Evolutionary conservation across 2,888 invertebrate species (phyloP), one percentile per base, ranked within the genome.

Genomic region (Amphiduros pacificus): DNA sequence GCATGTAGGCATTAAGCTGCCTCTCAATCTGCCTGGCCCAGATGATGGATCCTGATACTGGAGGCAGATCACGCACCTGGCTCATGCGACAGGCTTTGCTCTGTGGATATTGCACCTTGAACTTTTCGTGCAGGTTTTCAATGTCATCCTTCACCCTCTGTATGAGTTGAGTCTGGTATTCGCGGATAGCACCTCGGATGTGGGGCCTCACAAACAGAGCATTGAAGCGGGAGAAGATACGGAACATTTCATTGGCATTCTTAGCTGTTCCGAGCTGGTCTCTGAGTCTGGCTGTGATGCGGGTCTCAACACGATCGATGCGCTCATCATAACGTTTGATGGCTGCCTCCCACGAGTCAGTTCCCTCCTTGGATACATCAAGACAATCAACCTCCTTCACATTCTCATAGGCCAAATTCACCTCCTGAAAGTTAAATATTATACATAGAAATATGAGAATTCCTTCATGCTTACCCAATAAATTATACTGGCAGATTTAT

Each of bases 241-340:
- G 88, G 85, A 99, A 99, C 99, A 99, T 99, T 72, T 99, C 99
- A 81, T 98, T 98, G 24, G 99, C 99, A 85, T 98, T 98, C 85
- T 96, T 96, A 0, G 99, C 98, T 0, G 95, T 96, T 56, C 97
- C 98, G 40, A 99, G 87, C 82, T 99, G 98, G 84, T 99, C 98
- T 62, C 98, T 89, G 4, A 99, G 87, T 80, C 96, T 93, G 0
- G 97, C 94, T 0, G 99, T 99, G 74, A 99, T 99, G 69, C 96
- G 89, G 0, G 97, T 93, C 85, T 99, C 99, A 2, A 99, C 98
- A 64, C 97, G 89, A 83, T 99, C 97, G 69, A 99, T 99, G 65
- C 96, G 88, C 77, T 98, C 98, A 82, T 98, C 97, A 82, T 99
- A 99, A 60, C 97, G 90, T 63, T 93, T 90, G 14, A 94, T 92